Conservation (phyloP, 2,888 invertebrate species). For the Stramonita haemastoma region DNA sequence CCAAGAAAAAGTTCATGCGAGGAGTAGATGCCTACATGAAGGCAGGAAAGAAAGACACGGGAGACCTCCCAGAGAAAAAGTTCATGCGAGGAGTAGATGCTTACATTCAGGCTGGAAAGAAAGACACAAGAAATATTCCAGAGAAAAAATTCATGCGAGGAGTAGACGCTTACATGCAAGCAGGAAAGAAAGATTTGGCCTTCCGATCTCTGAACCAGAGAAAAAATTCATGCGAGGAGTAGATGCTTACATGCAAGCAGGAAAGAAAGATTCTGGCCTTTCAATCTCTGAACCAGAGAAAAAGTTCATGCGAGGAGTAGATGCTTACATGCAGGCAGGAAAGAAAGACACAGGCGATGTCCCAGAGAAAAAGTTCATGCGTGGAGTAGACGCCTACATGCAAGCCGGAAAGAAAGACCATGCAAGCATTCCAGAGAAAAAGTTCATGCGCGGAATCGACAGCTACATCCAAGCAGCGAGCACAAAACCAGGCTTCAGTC, state of each 20-base stretch:
- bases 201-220: background rate
- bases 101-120: background rate
- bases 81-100: slow-evolving; percentile 2
- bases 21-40: slow-evolving; percentile 4
- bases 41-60: background rate
- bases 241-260: background rate
- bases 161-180: slow-evolving; percentile 3
- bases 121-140: background rate
- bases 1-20: slow-evolving; percentile 23
- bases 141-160: slow-evolving; percentile 30
- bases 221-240: slow-evolving; percentile 35
- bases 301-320: slow-evolving; percentile 28
- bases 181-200: background rate
- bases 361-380: slow-evolving; percentile 15
- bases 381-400: slow-evolving; percentile 18
- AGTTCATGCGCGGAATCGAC: slow-evolving; percentile 34
- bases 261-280: background rate
- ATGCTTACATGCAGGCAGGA: background rate
- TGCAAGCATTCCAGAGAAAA: background rate
- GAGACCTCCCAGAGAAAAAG: background rate
- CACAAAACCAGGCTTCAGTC: background rate
- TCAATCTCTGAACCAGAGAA: slow-evolving; percentile 15
- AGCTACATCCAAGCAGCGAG: background rate
- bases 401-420: background rate
- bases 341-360: background rate